Evolutionary conservation across 2,113 vertebrate species (phyloP).

Genomic region (Myrmecobius fasciatus): DNA sequence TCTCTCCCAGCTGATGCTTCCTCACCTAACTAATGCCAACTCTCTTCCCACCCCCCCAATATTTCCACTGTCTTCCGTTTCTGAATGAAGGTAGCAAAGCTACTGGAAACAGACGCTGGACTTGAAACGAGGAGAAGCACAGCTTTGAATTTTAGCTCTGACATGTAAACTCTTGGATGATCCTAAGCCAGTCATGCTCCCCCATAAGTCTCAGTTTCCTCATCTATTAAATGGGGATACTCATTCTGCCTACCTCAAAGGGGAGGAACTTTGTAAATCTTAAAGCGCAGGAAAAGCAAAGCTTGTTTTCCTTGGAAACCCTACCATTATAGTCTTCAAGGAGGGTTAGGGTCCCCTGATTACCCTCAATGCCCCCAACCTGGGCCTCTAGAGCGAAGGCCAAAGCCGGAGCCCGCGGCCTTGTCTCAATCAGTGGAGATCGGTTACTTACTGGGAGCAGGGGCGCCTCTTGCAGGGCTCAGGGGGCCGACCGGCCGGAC

Average conservation of each 20-base stretch:
- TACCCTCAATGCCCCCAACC: not conserved
- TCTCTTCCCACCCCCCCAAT: not conserved
- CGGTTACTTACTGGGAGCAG: not conserved
- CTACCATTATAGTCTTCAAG: not conserved
- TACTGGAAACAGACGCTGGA: not conserved
- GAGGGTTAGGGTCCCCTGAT: not conserved
- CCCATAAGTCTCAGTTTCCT: not conserved
- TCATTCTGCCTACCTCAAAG: not conserved
- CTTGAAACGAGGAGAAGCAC: not conserved
- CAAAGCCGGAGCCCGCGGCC: not conserved
- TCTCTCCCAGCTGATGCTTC: not conserved
- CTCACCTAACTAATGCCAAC: not conserved
- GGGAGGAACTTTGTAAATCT: not conserved
- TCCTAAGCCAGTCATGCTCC: not conserved
- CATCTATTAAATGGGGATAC: not conserved
- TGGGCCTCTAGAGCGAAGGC: not conserved
- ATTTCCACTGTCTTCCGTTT: not conserved
- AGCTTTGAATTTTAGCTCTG: not conserved
- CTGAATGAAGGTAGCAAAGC: not conserved
- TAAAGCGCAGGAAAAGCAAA: not conserved
- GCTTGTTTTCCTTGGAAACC: not conserved
- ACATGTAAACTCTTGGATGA: not conserved
- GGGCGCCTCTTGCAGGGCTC: constrained; percentile 2
- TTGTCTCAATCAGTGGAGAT: not conserved
- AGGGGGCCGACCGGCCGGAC: not conserved